Conservation (phyloP, 53 echinoderm and acorn worm species). For the Paracentrotus lividus region DNA sequence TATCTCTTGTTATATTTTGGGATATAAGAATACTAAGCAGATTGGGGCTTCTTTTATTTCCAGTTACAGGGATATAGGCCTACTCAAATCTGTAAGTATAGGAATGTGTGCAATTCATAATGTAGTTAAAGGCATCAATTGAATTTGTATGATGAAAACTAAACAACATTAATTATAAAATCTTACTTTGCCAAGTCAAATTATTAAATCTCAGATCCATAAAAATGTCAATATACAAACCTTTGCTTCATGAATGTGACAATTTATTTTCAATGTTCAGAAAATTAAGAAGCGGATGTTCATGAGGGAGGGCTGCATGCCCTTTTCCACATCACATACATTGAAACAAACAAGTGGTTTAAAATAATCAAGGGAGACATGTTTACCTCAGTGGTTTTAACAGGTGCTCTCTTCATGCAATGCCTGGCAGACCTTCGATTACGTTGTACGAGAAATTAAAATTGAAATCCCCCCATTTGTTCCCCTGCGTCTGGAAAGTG, state of each 20-base stretch:
- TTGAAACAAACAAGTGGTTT: not conserved
- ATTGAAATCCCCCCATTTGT: not conserved
- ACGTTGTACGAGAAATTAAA: not conserved
- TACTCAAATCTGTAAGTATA: too few relatives aligned
- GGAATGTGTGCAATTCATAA: too few relatives aligned
- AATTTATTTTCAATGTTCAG: not conserved
- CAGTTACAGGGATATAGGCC: too few relatives aligned
- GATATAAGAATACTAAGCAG: too few relatives aligned
- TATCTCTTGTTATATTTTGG: too few relatives aligned
- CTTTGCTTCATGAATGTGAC: not conserved
- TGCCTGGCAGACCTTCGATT: not conserved
- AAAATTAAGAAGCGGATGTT: not conserved
- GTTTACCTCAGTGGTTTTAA: not conserved
- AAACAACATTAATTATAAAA: too few relatives aligned
- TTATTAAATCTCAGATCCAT: not conserved
- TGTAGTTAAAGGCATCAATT: too few relatives aligned
- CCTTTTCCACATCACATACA: not conserved
- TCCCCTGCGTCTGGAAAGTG: not conserved
- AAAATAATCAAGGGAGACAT: not conserved
- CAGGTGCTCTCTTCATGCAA: not conserved
- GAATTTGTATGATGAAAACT: too few relatives aligned
- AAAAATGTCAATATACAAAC: not conserved
- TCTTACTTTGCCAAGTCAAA: not conserved
- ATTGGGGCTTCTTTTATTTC: too few relatives aligned
- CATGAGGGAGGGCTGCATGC: not conserved